Percentiles rank a stretch among this genome's conserved stretches.
Evolutionary conservation across 2,113 vertebrate genomes (phyloP).

Genomic region (Corythornis vintsioides): DNA sequence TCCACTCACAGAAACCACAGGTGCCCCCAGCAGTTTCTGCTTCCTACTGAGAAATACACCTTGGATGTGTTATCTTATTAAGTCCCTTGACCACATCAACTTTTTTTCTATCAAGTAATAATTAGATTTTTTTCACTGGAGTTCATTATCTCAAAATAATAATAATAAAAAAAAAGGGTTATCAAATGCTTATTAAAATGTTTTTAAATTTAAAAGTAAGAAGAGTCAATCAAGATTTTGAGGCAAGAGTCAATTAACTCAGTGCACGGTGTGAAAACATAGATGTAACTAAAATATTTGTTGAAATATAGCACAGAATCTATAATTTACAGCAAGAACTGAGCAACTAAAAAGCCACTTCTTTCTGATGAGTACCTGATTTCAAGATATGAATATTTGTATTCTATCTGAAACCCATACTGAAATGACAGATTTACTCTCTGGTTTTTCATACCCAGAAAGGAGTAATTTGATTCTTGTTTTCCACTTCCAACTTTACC

Average conservation of each 20-base stretch:
- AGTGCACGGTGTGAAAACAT: neutral
- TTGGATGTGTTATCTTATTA: neutral
- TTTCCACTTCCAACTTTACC: neutral
- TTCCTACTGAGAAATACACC: neutral
- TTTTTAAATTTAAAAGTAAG: neutral
- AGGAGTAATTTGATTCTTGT: neutral
- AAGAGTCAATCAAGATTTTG: neutral
- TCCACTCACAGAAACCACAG: neutral
- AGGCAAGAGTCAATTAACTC: neutral
- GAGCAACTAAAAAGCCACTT: neutral
- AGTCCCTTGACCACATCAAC: neutral
- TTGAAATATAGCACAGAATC: neutral
- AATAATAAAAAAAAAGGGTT: neutral
- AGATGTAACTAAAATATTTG: neutral
- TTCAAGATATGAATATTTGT: neutral
- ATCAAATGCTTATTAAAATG: neutral
- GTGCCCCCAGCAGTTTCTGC: neutral
- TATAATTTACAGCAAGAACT: neutral
- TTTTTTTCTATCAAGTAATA: neutral
- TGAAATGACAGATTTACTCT: neutral
- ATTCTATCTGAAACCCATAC: neutral
- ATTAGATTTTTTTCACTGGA: neutral
- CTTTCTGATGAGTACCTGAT: neutral
- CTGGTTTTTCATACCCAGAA: neutral
- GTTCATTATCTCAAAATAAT: neutral